Evolutionary conservation across 1,140 invertebrate species (phyloP).

Genomic region (Drosophila sturtevanti): DNA sequence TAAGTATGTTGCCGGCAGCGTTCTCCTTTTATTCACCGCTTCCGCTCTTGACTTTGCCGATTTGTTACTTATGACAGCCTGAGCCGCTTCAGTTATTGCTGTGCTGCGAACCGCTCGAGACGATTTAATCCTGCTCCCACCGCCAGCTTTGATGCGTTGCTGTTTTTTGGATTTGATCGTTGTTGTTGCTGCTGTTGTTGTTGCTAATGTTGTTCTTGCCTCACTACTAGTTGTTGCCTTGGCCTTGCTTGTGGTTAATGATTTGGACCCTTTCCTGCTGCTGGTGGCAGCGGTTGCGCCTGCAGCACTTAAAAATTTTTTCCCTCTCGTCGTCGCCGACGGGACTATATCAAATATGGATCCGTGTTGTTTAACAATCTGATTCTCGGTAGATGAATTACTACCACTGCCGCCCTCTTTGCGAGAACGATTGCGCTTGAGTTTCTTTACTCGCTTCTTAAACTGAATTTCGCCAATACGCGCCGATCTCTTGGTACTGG

Average conservation of each 20-base stretch:
- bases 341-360: slow-evolving; percentile 22
- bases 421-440: slow-evolving; percentile 38
- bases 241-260: background rate
- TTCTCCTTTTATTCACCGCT: background rate
- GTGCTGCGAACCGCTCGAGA: background rate
- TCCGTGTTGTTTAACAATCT: slow-evolving; percentile 19
- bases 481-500: slow-evolving; percentile 33
- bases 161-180: slow-evolving; percentile 23
- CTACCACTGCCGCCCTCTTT: slow-evolving; percentile 24
- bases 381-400: background rate
- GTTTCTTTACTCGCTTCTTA: slow-evolving; percentile 52
- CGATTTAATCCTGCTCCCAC: background rate
- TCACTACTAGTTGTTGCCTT: background rate
- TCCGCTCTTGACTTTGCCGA: background rate
- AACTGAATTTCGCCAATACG: slow-evolving; percentile 53
- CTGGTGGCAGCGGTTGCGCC: background rate
- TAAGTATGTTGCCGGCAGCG: background rate
- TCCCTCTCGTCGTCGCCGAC: background rate
- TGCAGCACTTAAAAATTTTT: background rate
- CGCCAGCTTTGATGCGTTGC: slow-evolving; percentile 17
- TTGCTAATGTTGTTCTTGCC: no score
- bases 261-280: background rate
- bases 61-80: background rate
- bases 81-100: background rate
- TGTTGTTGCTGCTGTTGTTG: background rate